Conservation (phyloP, 2,113 vertebrate genomes). For the Plestiodon gilberti region DNA sequence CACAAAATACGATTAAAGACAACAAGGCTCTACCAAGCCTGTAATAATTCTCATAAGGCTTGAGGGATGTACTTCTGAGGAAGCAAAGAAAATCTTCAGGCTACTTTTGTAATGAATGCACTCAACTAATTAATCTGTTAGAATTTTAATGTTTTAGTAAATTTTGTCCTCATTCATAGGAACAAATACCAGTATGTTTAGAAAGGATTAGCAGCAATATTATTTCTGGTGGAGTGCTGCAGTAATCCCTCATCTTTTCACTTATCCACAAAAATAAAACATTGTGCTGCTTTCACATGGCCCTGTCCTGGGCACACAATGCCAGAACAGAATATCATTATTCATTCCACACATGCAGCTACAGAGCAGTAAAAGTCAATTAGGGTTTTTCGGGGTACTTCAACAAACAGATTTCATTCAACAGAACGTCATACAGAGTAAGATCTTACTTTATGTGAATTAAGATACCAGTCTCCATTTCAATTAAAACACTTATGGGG, state of each 20-base stretch:
- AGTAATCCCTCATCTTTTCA: slow-evolving; percentile 20
- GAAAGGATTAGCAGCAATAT: slow-evolving; percentile 12
- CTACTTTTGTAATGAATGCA: slow-evolving; percentile 7
- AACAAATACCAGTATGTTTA: slow-evolving; percentile 16
- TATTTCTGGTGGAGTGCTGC: neutral
- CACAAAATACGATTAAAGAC: neutral
- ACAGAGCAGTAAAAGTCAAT: neutral
- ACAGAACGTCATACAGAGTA: neutral
- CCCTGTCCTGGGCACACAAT: neutral
- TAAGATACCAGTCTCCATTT: neutral
- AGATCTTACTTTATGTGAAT: neutral
- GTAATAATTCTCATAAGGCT: slow-evolving; percentile 21
- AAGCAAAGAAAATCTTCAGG: slow-evolving; percentile 14
- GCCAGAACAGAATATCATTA: neutral
- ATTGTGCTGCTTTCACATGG: neutral
- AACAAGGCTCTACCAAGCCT: neutral
- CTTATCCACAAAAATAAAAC: neutral
- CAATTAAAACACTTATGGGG: neutral
- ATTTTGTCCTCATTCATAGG: neutral
- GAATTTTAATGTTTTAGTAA: slow-evolving; percentile 28
- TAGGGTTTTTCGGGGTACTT: neutral
- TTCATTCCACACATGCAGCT: neutral
- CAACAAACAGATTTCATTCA: neutral
- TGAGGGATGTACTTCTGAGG: neutral
- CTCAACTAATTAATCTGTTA: slow-evolving; percentile 36